Evolutionary conservation across 2,113 vertebrate genomes (phyloP).

Genomic region (Ciconia stormi): DNA sequence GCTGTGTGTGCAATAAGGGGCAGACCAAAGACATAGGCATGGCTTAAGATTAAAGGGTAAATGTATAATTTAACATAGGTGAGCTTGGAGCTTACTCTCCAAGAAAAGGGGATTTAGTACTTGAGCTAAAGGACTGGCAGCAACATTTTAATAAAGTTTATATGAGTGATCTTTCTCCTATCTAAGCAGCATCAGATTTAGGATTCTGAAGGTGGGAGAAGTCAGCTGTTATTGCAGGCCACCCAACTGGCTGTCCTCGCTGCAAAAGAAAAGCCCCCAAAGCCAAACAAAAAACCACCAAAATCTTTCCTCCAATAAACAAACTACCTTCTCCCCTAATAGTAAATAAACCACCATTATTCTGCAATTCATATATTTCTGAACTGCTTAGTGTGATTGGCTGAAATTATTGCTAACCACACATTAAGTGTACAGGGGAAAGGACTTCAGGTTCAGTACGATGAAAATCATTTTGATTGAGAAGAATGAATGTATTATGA

Average conservation of each 20-base stretch:
- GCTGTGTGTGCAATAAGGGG: not conserved
- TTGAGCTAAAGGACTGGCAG: not conserved
- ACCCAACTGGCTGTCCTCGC: not conserved
- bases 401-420: not conserved
- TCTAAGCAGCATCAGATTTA: not conserved
- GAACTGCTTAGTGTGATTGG: not conserved
- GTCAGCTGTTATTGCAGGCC: not conserved
- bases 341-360: not conserved
- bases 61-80: not conserved
- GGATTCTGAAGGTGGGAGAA: not conserved
- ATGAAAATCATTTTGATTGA: not conserved
- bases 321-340: not conserved
- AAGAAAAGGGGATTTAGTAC: rapidly evolving
- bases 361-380: not conserved
- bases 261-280: not conserved
- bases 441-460: not conserved
- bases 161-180: not conserved
- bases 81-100: not conserved
- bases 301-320: not conserved
- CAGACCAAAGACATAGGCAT: not conserved
- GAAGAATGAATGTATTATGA: not conserved
- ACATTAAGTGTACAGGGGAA: not conserved
- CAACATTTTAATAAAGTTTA: not conserved
- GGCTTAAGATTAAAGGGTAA: not conserved
- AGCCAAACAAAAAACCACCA: rapidly evolving